Base-by-base conservation (phyloP, 92 coral and sea anemone genomes). In the Palythoa caribaeorum region DNA sequence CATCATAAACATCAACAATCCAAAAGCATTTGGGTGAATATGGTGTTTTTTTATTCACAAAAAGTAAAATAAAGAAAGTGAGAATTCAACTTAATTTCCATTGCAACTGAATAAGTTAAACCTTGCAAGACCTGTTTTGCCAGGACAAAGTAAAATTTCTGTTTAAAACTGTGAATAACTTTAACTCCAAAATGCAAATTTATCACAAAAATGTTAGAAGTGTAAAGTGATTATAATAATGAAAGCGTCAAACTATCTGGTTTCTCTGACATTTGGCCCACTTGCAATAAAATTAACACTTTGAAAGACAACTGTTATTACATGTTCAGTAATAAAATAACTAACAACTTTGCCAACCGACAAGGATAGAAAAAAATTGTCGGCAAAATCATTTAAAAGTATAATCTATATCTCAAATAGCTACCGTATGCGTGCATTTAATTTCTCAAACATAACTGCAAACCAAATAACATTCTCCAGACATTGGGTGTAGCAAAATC, bases 401-500 rank as follows among this genome's bases (percentile, higher is more conserved):
- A 63, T 1, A 63, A 63, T 17, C 19, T 60, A 5, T 55, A 44
- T 44, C 7, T 44, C 7, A 44, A 44, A 44, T 44, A 44, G 50
- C 50, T 4, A 44, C 50, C 5, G 0, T 8, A 44, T 44, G 50
- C 50, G 50, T 44, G 50, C 50, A 59, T 10, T 8, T 13, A 10
- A 59, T 59, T 57, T 59, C 65, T 59, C 65, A 59, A 17, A 59
- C 65, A 57, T 59, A 59, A 59, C 16, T 59, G 65, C 75, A 70
- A 70, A 70, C 17, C 7, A 36, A 70, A 70, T 17, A 63, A 63
- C 75, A 70, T 12, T 70, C 48, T 70, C 40, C 39, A 70, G 75
- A 70, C 39, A 35, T 36, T 70, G 75, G 75, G 47, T 35, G 75
- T 70, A 35, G 47, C 47, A 35, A 70, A 70, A 35, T 35, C 75